Evolutionary conservation across 1,140 invertebrate genomes (phyloP).

Genomic region (Pomacea maculata): DNA sequence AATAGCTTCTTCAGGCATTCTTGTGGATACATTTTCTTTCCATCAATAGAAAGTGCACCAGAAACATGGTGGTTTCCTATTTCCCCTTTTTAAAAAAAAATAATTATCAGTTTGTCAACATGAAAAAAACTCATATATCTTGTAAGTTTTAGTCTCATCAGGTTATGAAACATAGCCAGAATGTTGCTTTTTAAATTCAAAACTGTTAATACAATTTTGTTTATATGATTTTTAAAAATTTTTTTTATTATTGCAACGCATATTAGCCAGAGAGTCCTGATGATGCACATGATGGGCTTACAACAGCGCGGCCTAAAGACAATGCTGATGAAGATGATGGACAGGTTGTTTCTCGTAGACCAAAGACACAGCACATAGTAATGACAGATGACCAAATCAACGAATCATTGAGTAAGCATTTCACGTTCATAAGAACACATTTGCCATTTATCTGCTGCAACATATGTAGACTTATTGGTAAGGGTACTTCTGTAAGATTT

Average conservation of each 20-base stretch:
- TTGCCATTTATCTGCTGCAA: too few species aligned
- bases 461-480: too few species aligned
- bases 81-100: too few species aligned
- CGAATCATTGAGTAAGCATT: constrained; percentile 51
- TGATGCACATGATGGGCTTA: constrained; percentile 29
- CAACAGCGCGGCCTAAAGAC: constrained; percentile 32
- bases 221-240: neutral
- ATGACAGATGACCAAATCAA: constrained; percentile 61
- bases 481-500: too few species aligned
- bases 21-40: too few species aligned
- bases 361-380: constrained; percentile 49
- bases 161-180: neutral
- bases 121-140: too few species aligned
- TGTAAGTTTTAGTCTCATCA: too few species aligned
- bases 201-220: neutral
- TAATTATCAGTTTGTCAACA: too few species aligned
- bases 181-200: neutral
- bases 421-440: too few species aligned
- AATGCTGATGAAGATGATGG: constrained; percentile 36
- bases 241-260: neutral
- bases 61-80: too few species aligned
- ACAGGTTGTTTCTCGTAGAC: constrained; percentile 38
- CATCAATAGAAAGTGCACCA: too few species aligned
- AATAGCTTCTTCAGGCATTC: too few species aligned
- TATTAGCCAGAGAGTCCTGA: neutral